Evolutionary conservation across 2,113 vertebrate species (phyloP), one percentile per base, ranked within the genome.

Genomic region (Polypterus senegalus): DNA sequence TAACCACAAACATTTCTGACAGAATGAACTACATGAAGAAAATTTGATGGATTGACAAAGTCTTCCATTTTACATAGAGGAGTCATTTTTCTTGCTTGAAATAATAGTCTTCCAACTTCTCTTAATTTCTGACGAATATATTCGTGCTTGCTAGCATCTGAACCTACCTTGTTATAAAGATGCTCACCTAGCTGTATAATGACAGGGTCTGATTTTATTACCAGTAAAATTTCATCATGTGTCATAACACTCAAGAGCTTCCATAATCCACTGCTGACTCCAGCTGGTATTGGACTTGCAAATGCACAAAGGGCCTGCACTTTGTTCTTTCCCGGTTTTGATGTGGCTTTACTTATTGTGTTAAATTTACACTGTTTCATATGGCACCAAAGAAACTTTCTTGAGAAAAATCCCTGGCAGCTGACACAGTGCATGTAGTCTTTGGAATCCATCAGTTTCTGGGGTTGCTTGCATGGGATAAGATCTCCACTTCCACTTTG

Each of bases 361-460:
- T 27, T 27, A 27, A 27, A 27, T 27, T 27, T 27, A 27, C 27
- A 27, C 1, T 27, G 27, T 27, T 27, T 27, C 27, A 27, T 27
- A 27, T 27, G 27, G 27, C 27, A 27, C 27, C 27, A 27, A 27
- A 27, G 27, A 27, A 27, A 27, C 27, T 27, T 27, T 27, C 27
- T 27, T 27, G 27, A 27, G 27, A 27, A 27, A 27, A 73, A 65
- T 48, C 57, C 68, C 58, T 71, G 70, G 45, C 63, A 70, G 11
- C 66, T 67, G 58, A 49, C 62, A 60, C 71, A 76, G 43, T 72
- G 71, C 66, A 70, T 74, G 46, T 73, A 70, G 5, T 76, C 54
- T 4, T 59, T 49, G 48, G 63, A 60, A 7, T 73, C 61, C 3
- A 9, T 49, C 55, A 68, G 10, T 63, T 72, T 54, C 43, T 27